These are phyloP conservation scores for Podocnemis expansa DNA, from an alignment of 2,113 vertebrate genomes.

Conservation along the genomic window DNA sequence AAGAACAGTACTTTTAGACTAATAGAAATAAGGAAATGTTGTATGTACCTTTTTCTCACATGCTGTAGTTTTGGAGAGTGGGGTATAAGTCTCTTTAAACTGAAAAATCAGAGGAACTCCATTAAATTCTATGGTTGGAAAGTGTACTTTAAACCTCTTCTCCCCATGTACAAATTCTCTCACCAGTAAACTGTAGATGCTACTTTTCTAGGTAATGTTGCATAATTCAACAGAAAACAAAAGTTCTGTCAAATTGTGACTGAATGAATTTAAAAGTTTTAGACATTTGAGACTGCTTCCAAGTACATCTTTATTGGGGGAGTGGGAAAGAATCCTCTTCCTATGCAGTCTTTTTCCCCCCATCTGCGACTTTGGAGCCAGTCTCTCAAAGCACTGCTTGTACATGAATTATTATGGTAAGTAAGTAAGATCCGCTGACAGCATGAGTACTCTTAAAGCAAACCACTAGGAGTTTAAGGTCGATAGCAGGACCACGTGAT, in stretches of 20 bases:
- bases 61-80: background rate
- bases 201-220: conserved; percentile 50
- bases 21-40: background rate
- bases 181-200: conserved; percentile 56
- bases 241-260: conserved; percentile 65
- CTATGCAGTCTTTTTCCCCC: conserved; percentile 62
- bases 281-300: conserved; percentile 74
- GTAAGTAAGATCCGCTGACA: conserved; percentile 66
- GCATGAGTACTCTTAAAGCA: conserved; percentile 48
- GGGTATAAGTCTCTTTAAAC: background rate
- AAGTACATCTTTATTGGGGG: conserved; percentile 68
- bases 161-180: conserved; percentile 28
- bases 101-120: background rate
- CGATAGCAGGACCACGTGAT: conserved; percentile 1
- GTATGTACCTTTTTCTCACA: background rate
- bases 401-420: conserved; percentile 72
- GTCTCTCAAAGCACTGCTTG: conserved; percentile 51
- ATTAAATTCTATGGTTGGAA: conserved; percentile 21
- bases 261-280: conserved; percentile 75
- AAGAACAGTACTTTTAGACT: background rate
- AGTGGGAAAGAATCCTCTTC: conserved; percentile 52
- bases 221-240: conserved; percentile 73
- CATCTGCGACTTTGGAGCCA: conserved; percentile 58
- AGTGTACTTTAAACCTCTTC: conserved; percentile 6
- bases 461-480: conserved; percentile 25